These are phyloP conservation scores for Andrena marginata DNA, from an alignment of 2,888 invertebrate genomes.

Conservation along the genomic window DNA sequence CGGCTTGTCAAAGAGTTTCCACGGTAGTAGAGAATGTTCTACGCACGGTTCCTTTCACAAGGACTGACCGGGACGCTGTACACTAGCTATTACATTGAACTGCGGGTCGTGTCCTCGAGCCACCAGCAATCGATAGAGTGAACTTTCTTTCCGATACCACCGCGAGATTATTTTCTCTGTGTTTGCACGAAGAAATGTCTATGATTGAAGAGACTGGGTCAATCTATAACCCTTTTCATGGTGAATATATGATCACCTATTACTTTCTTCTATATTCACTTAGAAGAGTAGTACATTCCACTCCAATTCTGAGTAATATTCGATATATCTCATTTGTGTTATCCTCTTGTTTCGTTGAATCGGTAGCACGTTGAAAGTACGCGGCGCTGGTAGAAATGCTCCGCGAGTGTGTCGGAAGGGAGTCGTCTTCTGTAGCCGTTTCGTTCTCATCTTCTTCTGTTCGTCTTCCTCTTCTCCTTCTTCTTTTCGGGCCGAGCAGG, in stretches of 20 bases:
- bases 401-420: conserved; percentile 43
- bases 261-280: too few species aligned
- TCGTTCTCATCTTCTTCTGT: conserved; percentile 46
- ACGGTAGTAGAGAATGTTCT: conserved; percentile 51
- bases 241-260: too few species aligned
- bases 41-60: conserved; percentile 51
- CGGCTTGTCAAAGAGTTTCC: conserved; percentile 78
- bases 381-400: conserved; percentile 1
- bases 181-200: conserved; percentile 13
- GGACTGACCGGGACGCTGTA: conserved; percentile 58
- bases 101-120: conserved; percentile 50
- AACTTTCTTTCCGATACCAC: conserved; percentile 36
- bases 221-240: neutral
- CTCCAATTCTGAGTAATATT: neutral
- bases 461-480: conserved; percentile 56
- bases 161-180: conserved; percentile 35
- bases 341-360: neutral
- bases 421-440: conserved; percentile 47
- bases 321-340: neutral
- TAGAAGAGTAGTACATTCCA: neutral
- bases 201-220: conserved; percentile 1
- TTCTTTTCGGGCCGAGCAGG: conserved; percentile 63
- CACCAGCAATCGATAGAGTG: conserved; percentile 18
- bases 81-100: conserved; percentile 55
- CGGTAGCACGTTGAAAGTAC: neutral